Percentiles rank a stretch among this genome's conserved stretches.
phyloP scores from a whole-genome alignment of 2,113 vertebrate genomes.

The Eurypyga helias region DNA sequence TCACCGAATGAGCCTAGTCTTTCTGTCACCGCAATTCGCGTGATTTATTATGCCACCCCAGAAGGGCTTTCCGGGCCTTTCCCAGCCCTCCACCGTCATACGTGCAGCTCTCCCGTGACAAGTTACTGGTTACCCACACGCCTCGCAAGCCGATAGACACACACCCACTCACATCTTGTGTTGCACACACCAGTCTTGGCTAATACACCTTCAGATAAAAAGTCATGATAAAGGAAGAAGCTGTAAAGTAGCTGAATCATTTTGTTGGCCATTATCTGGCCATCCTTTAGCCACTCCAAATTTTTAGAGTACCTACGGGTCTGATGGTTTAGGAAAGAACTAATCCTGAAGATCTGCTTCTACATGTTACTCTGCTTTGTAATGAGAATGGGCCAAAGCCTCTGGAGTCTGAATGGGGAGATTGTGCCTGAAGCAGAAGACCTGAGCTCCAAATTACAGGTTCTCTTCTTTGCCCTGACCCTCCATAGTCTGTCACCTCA shows the following conservation, averaged over 20 bases:
- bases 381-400: background rate
- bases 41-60: background rate
- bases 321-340: background rate
- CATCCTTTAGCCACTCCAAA: background rate
- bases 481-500: background rate
- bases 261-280: background rate
- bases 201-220: background rate
- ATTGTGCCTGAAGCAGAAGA: background rate
- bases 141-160: background rate
- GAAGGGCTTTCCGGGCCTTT: background rate
- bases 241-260: background rate
- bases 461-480: background rate
- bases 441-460: background rate
- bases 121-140: background rate
- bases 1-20: background rate
- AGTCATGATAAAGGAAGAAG: background rate
- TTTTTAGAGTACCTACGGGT: background rate
- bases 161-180: background rate
- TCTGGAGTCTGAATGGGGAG: background rate
- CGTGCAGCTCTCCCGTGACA: rapidly evolving
- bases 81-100: background rate
- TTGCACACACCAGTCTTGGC: background rate
- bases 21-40: background rate
- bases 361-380: background rate
- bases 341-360: background rate